phyloP scores from a whole-genome alignment of 2,888 invertebrate species.

The Clitarchus hookeri region DNA sequence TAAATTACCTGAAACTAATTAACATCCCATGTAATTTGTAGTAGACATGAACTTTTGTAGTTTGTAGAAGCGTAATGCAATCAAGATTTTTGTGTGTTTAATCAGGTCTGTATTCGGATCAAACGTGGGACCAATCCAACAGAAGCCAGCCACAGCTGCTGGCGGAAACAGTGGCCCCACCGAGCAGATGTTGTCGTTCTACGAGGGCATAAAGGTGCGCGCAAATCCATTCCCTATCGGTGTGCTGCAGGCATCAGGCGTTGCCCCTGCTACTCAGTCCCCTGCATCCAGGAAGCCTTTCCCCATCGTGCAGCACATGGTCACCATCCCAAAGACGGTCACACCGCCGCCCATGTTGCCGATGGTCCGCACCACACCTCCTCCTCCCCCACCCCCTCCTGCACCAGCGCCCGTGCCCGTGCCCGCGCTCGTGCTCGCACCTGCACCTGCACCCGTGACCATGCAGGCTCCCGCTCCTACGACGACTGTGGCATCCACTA shows the following conservation, averaged over 20 bases:
- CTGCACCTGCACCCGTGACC: constrained; percentile 61
- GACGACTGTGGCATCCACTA: constrained; percentile 25
- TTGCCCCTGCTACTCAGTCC: constrained; percentile 11
- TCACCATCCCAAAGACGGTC: not conserved
- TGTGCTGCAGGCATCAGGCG: constrained; percentile 41
- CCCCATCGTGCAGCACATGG: constrained; percentile 30
- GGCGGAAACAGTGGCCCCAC: constrained; percentile 26
- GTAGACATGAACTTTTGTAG: no score
- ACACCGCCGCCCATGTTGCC: constrained; percentile 32
- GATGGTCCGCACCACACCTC: constrained; percentile 30
- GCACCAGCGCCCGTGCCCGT: constrained; percentile 18
- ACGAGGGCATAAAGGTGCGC: constrained; percentile 71
- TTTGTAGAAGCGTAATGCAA: no score
- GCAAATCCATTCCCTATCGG: constrained; percentile 62
- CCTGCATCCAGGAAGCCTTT: constrained; percentile 33
- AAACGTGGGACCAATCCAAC: constrained; percentile 74
- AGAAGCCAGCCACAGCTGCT: constrained; percentile 31
- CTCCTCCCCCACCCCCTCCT: constrained; percentile 32
- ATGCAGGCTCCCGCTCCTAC: constrained; percentile 22
- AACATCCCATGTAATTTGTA: no score
- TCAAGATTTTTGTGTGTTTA: not conserved
- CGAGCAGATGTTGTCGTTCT: constrained; percentile 53
- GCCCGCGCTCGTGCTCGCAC: constrained; percentile 16
- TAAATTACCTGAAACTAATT: no score
- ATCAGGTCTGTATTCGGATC: constrained; percentile 80